A percentile compares a stretch with the other conserved stretches of the same genome.
These are phyloP conservation scores for Oryzias woworae DNA, from an alignment of 2,113 vertebrate species.

Conservation along the genomic window DNA sequence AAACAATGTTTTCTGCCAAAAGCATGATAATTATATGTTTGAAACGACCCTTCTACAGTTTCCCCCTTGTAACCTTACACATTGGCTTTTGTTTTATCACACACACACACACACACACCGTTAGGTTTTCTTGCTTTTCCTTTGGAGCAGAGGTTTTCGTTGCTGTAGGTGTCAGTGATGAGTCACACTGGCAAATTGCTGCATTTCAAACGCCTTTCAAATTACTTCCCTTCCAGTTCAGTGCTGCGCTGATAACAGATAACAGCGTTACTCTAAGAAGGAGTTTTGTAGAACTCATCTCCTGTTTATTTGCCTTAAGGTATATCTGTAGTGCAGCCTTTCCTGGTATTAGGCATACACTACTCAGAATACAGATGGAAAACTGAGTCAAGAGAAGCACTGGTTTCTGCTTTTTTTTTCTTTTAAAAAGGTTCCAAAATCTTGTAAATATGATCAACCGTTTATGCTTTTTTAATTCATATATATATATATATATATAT, in stretches of 20 bases:
- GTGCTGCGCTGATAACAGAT: conserved; percentile 78
- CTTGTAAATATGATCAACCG: background rate
- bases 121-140: conserved; percentile 63
- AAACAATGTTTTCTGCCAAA: conserved; percentile 19
- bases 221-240: conserved; percentile 80
- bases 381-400: background rate
- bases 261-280: conserved; percentile 80
- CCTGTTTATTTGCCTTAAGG: conserved; percentile 56
- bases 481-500: background rate
- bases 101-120: conserved; percentile 38
- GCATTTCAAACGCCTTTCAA: conserved; percentile 80
- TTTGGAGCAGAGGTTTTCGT: conserved; percentile 72
- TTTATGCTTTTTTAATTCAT: background rate
- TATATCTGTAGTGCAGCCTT: conserved; percentile 24
- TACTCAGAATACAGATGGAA: background rate
- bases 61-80: conserved; percentile 48
- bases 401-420: background rate
- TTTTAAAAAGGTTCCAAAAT: background rate
- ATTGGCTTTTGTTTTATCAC: conserved; percentile 31
- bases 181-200: conserved; percentile 81
- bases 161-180: conserved; percentile 79
- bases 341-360: conserved; percentile 10
- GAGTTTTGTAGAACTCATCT: conserved; percentile 77
- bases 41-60: conserved; percentile 29
- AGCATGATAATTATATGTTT: conserved; percentile 21